Base-by-base conservation (phyloP, 1,140 invertebrate genomes). In the Rhagoletis zephyria region DNA sequence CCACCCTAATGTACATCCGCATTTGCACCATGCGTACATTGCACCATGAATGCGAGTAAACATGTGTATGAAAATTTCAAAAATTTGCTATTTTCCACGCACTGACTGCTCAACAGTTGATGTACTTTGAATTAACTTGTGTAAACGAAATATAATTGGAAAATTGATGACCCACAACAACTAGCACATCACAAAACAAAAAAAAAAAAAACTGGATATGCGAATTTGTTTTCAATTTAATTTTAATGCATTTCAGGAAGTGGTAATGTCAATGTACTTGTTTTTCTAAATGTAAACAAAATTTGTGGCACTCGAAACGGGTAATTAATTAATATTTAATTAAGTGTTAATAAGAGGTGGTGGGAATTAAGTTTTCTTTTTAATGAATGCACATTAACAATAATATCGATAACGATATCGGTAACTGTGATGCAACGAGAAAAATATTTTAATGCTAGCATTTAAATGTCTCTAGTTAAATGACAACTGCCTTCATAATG, bases 131-230 rank as follows among this genome's bases (percentile, higher is more conserved):
- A 67, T 67, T 67, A 30, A 19, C 4, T 67, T 67, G 48, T 3
- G 67, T 56, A 81, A 56, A 9, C n/a, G 3, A 56, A 59, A 81
- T 56, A 48, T 81, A 40, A 81, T 81, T 81, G 48, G n/a, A 81
- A 56, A 59, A n/a, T 77, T 14, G 12, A 48, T 77, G 16, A 30
- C 30, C 30, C 30, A 30, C 30, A 6, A 60, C 59, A 60, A 60
- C 59, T 7, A 30, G 30, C 30, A 30, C 30, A 30, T 30, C 30
- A 30, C 30, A 30, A 30, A 30, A 30, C 30, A 30, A 0, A 30
- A 30, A 30, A 30, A 30, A 30, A 81, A 48, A 48, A 56, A 40
- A 81, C 56, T 81, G 48, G n/a, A 81, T 19, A 59, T 14, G 4
- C 12, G 16, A 16, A 63, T 63, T 63, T 63, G 61, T 63, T 63